A percentile compares a stretch with the other conserved stretches of the same genome.
phyloP scores from a whole-genome alignment of 2,797 vertebrate genomes.

The Clarias platycephalus region DNA sequence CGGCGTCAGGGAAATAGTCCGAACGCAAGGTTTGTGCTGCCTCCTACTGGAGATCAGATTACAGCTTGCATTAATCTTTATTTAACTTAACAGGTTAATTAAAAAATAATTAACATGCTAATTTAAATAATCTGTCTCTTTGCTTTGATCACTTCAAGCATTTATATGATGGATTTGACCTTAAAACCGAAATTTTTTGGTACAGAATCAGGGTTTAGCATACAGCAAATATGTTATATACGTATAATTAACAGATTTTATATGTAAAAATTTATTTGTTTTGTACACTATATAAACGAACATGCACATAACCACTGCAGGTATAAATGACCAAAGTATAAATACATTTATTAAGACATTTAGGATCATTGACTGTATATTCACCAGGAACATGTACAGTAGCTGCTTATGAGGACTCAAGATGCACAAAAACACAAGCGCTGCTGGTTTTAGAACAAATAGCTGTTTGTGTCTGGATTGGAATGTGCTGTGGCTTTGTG shows the following conservation, averaged over 20 bases:
- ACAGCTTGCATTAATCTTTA: not conserved
- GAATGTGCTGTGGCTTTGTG: slow-evolving; percentile 11
- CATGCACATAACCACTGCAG: not conserved
- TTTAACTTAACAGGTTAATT: slow-evolving; percentile 5
- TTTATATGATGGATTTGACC: not conserved
- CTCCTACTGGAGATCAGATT: slow-evolving; percentile 17
- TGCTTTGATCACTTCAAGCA: not conserved
- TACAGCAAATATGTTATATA: too few species aligned
- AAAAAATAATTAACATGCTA: not conserved
- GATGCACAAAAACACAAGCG: not conserved
- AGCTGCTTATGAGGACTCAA: not conserved
- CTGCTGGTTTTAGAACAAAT: slow-evolving; percentile 4
- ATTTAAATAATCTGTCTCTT: not conserved
- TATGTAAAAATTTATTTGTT: not conserved
- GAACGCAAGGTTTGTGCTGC: slow-evolving; percentile 78
- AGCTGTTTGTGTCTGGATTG: not conserved
- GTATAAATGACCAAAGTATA: not conserved
- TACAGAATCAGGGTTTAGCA: not conserved
- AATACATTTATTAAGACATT: not conserved
- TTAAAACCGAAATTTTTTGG: not conserved
- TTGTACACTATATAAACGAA: not conserved
- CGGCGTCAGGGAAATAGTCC: slow-evolving; percentile 88
- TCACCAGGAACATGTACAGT: not conserved
- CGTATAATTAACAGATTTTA: not conserved
- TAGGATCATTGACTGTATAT: not conserved